Base-by-base conservation (phyloP, 1,140 invertebrate genomes). In the Myzus persicae region DNA sequence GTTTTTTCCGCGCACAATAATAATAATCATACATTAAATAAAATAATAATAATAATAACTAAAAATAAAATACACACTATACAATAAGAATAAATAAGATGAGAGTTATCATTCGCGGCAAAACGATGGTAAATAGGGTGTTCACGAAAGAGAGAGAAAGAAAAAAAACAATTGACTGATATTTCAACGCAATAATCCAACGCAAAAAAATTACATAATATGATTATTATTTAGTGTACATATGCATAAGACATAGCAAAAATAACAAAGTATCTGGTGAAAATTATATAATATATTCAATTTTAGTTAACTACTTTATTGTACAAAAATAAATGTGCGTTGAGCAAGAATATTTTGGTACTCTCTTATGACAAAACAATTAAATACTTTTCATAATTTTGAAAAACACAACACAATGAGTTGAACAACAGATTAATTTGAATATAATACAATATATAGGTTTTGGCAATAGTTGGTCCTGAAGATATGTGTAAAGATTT, bases 61-160 rank as follows among this genome's bases (percentile, higher is more conserved):
- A 93, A 51, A 92, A 93, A 93, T 93, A 93, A 93, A 93, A 93
- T 93, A 93, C 91, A 93, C 38, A 93, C 91, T 93, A 93, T 93
- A 93, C 91, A 93, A 93, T 93, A 93, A 93, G 91, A 93, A 93
- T 93, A 93, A 93, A 93, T 93, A 84, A 84, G 81, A 85, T 93
- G 91, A 93, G 51, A 93, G 22, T 82, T 46, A 92, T 81, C 44
- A 36, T 85, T 84, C 59, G 4, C 36, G 18, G 51, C n/a, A n/a
- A 59, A 90, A 59, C 26, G 38, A 90, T 90, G 51, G 38, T 40
- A 90, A 67, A 90, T 67, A 90, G 59, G 38, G 18, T n/a, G 46
- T 90, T 90, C 42, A 90, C 31, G 38, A 67, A 6, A 90, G 14
- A 20, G 42, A 54, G 38, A 38, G 4, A 51, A 40, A 51, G 22